Evolutionary conservation across 2,113 vertebrate genomes (phyloP).

Genomic region (zebrafish (Danio rerio)): DNA sequence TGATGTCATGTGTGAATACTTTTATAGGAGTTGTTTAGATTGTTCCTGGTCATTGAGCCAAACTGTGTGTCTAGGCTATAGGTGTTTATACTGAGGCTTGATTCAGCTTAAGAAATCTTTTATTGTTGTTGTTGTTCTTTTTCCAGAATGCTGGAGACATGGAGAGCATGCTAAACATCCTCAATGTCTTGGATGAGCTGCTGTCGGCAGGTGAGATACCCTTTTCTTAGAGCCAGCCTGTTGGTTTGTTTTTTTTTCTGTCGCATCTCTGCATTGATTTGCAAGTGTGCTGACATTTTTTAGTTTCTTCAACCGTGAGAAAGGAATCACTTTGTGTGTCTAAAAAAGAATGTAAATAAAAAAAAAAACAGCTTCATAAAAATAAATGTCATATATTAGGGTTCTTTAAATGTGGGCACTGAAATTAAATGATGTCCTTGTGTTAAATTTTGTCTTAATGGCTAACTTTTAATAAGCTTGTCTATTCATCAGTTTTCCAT

Average conservation of each 20-base stretch:
- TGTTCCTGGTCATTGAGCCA: neutral
- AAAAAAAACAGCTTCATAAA: neutral
- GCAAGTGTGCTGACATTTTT: neutral
- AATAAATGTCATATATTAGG: neutral
- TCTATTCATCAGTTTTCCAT: neutral
- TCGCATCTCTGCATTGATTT: neutral
- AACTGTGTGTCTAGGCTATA: neutral
- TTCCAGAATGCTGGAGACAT: conserved; percentile 84
- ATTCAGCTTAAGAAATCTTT: conserved; percentile 3
- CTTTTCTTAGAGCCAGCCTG: neutral
- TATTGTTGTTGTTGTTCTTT: conserved; percentile 57
- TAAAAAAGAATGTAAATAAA: neutral
- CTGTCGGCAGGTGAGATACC: conserved; percentile 85
- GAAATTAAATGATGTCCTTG: too few relatives aligned
- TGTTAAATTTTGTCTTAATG: neutral
- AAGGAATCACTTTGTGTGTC: neutral
- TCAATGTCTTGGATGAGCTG: conserved; percentile 85
- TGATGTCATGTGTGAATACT: conserved; percentile 4
- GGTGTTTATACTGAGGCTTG: neutral
- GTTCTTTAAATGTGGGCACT: neutral
- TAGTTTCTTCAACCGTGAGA: too few relatives aligned
- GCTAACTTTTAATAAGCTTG: neutral
- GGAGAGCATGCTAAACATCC: conserved; percentile 80
- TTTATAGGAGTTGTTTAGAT: conserved; percentile 15
- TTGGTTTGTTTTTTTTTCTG: neutral